These are phyloP conservation scores for Chrysogorgia sp. DNA, from an alignment of 92 coral and sea anemone species.

Conservation along the genomic window DNA sequence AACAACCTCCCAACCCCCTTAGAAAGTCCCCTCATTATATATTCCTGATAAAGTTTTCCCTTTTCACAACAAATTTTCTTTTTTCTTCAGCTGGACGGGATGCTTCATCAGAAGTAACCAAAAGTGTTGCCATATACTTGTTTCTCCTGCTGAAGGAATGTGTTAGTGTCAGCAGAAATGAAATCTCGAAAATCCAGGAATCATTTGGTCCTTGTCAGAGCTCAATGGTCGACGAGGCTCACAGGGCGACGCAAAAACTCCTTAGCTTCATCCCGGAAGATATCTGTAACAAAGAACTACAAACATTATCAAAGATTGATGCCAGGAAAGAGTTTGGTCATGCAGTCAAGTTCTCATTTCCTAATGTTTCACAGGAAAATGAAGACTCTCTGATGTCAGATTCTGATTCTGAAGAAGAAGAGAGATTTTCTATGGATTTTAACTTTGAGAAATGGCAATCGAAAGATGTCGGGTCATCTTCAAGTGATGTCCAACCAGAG, in stretches of 20 bases:
- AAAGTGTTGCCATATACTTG: conserved; percentile 78
- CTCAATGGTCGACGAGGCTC: conserved; percentile 69
- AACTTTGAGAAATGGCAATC: neutral
- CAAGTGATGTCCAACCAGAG: conserved; percentile 15
- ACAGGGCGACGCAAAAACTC: conserved; percentile 67
- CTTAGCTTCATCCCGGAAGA: conserved; percentile 71
- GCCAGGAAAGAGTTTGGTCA: conserved; percentile 73
- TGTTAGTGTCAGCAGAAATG: conserved; percentile 64
- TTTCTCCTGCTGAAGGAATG: conserved; percentile 72
- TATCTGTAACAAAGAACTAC: conserved; percentile 51
- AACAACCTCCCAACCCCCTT: too few relatives aligned
- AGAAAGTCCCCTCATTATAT: too few relatives aligned
- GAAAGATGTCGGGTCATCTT: neutral
- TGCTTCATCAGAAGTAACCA: conserved; percentile 73
- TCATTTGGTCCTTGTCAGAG: conserved; percentile 93
- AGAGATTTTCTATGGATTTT: conserved; percentile 16
- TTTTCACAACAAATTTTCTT: neutral
- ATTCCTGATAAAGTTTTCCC: too few relatives aligned
- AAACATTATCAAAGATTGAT: conserved; percentile 43
- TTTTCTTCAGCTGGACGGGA: conserved; percentile 73
- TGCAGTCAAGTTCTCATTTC: conserved; percentile 66
- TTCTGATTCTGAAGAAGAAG: conserved; percentile 71
- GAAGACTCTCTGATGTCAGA: conserved; percentile 66
- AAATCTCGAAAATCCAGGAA: conserved; percentile 61
- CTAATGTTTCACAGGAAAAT: conserved; percentile 20